Evolutionary conservation across 2,797 vertebrate species (phyloP).

Genomic region (Enteromius anoplus): DNA sequence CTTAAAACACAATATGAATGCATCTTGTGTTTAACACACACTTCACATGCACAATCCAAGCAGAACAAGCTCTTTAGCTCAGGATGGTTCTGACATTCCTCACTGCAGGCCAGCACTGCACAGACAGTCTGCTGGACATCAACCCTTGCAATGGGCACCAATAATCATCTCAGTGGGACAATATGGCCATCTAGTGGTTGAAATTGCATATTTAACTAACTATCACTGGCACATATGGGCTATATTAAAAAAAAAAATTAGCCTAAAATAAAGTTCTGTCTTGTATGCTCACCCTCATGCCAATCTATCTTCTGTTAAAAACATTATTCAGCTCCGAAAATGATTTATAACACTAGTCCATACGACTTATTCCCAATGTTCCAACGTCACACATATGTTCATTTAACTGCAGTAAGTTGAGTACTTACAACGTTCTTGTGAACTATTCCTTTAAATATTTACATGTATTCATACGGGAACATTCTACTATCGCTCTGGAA

Average conservation of each 20-base stretch:
- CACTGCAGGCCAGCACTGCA: background rate
- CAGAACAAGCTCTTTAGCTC: background rate
- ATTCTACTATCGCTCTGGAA: too few species aligned
- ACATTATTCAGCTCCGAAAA: background rate
- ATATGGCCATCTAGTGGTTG: constrained; percentile 12
- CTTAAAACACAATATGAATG: background rate
- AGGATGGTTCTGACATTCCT: background rate
- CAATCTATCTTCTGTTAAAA: background rate
- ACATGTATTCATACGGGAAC: too few species aligned
- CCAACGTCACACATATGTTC: background rate
- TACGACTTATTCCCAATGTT: background rate
- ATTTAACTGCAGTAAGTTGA: background rate
- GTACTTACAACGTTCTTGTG: too few species aligned
- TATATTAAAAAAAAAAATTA: background rate
- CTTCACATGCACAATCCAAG: background rate
- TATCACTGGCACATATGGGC: background rate
- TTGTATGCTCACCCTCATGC: background rate
- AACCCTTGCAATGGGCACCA: background rate
- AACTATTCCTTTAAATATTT: too few species aligned
- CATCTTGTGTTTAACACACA: background rate
- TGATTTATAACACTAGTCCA: background rate
- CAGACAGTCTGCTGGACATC: background rate
- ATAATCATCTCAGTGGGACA: background rate
- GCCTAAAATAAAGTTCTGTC: background rate
- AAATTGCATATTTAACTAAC: background rate